These are phyloP conservation scores for Shinisaurus crocodilurus DNA, from an alignment of 2,113 vertebrate species.

Conservation along the genomic window DNA sequence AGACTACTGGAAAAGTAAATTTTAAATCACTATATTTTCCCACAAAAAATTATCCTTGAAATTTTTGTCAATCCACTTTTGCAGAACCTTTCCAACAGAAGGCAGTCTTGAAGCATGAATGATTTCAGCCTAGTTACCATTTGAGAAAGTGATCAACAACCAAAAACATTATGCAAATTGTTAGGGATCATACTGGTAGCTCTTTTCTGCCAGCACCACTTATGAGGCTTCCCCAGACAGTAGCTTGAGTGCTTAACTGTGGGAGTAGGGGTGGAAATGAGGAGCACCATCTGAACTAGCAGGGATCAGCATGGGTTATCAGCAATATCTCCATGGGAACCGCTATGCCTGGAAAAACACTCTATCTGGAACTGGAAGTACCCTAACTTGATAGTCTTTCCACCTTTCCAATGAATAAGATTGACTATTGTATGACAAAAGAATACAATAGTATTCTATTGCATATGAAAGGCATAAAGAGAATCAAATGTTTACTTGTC, in stretches of 20 bases:
- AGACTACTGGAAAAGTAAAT: background rate
- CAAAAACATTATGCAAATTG: background rate
- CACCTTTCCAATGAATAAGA: background rate
- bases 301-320: background rate
- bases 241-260: background rate
- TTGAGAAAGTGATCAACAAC: background rate
- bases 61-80: background rate
- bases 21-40: background rate
- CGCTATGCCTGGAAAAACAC: background rate
- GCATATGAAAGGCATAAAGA: background rate
- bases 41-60: background rate
- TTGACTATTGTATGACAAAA: background rate
- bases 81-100: background rate
- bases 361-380: background rate
- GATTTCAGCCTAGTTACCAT: background rate
- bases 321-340: background rate
- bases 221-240: background rate
- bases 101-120: background rate
- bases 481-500: background rate
- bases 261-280: background rate
- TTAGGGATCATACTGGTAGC: background rate
- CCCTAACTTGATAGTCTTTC: background rate
- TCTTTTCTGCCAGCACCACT: background rate
- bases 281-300: background rate
- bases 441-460: too few species aligned